A percentile compares a stretch with the other conserved stretches of the same genome.
Evolutionary conservation across 37 sponge, comb jelly and placozoan species (phyloP).

Genomic region (Agelas oroides): DNA sequence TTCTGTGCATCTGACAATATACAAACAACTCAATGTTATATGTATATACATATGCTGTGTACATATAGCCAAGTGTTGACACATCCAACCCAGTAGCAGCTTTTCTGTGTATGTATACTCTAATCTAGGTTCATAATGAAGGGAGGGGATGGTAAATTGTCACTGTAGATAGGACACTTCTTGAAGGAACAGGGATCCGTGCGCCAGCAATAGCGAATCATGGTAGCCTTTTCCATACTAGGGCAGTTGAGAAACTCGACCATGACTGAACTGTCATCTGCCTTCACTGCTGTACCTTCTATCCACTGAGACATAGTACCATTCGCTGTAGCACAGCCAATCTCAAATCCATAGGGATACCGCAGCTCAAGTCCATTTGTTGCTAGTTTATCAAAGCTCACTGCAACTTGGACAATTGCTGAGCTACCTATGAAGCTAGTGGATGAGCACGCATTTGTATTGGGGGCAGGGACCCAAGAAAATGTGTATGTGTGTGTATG

Average conservation of each 20-base stretch:
- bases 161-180: slow-evolving; percentile 61
- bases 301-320: slow-evolving; percentile 10
- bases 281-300: slow-evolving; percentile 33
- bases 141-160: slow-evolving; percentile 56
- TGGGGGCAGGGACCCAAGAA: no score
- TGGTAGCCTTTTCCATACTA: background rate
- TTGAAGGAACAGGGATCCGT: slow-evolving; percentile 60
- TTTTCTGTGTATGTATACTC: no score
- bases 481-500: no score
- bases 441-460: background rate
- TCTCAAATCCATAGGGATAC: slow-evolving; percentile 66
- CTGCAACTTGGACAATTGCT: background rate
- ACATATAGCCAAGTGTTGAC: no score
- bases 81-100: no score
- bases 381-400: background rate
- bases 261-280: background rate
- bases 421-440: no score
- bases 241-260: slow-evolving; percentile 40
- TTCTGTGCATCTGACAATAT: no score
- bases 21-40: no score
- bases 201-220: slow-evolving; percentile 60
- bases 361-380: slow-evolving; percentile 11
- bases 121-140: slow-evolving; percentile 21
- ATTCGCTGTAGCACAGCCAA: slow-evolving; percentile 35
- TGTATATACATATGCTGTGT: no score